A percentile compares a stretch with the other conserved stretches of the same genome.
Evolutionary conservation across 2,113 vertebrate genomes (phyloP).

Genomic region (Dendrocopos noguchii): DNA sequence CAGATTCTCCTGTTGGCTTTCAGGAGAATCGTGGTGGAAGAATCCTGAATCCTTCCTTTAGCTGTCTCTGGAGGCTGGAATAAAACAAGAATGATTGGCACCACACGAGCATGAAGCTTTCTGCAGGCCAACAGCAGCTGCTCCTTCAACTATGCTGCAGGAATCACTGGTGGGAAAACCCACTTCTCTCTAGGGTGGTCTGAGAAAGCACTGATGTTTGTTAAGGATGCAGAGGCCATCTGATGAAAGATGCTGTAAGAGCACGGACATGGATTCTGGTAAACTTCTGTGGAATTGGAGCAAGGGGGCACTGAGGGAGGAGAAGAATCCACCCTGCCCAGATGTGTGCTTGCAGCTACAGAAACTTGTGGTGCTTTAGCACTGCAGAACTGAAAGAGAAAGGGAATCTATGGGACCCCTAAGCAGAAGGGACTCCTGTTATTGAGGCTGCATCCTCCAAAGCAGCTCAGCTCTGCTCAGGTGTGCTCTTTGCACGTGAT

Average conservation of each 20-base stretch:
- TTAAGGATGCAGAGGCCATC: background rate
- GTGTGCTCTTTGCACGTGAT: background rate
- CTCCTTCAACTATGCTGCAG: background rate
- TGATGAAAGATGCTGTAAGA: background rate
- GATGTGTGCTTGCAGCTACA: background rate
- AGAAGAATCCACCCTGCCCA: background rate
- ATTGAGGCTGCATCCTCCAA: background rate
- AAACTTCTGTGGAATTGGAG: background rate
- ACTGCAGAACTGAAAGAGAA: no score
- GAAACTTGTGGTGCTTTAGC: background rate
- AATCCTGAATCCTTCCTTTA: background rate
- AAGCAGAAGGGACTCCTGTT: background rate
- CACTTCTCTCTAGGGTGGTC: background rate
- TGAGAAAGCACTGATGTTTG: background rate
- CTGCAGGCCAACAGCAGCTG: background rate
- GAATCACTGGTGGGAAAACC: background rate
- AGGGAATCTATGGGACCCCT: background rate
- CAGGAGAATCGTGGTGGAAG: background rate
- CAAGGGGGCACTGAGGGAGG: accelerated
- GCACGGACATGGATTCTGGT: background rate
- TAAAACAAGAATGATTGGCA: background rate
- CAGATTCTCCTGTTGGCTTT: background rate
- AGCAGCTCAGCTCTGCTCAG: background rate
- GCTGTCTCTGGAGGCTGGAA: background rate
- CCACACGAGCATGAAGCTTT: accelerated